These are phyloP conservation scores for Agonopterix subpropinquella DNA, from an alignment of 2,888 invertebrate species.

Conservation along the genomic window DNA sequence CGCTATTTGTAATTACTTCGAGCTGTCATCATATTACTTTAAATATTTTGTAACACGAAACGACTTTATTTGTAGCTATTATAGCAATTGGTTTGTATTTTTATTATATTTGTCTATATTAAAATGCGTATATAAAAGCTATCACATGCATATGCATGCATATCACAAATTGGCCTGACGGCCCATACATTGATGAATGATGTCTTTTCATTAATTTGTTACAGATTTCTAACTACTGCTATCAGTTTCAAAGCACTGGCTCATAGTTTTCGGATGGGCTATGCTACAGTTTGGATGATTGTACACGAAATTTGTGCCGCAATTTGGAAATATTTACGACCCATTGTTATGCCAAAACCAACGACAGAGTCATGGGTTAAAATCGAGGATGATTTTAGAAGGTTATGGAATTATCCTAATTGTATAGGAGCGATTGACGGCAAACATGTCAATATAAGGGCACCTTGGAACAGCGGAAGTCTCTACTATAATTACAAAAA, in stretches of 20 bases:
- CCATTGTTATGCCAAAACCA: conserved; percentile 14
- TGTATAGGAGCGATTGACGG: conserved; percentile 1
- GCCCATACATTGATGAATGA: too few species aligned
- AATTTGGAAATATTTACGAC: conserved; percentile 12
- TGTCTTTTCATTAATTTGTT: conserved; percentile 3
- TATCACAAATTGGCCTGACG: too few species aligned
- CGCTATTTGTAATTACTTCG: too few species aligned
- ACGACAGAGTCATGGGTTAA: conserved; percentile 8
- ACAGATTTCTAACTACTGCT: conserved; percentile 12
- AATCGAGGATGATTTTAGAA: conserved; percentile 11
- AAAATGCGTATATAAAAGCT: too few species aligned
- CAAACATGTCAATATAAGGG: conserved; percentile 7
- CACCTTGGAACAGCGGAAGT: conserved; percentile 11
- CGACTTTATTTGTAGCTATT: too few species aligned
- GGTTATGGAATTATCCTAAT: conserved; percentile 16
- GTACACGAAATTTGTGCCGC: conserved; percentile 12
- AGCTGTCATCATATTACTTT: too few species aligned
- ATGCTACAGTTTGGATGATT: conserved; percentile 10
- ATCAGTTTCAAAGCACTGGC: conserved; percentile 11
- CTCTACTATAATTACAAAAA: conserved; percentile 15
- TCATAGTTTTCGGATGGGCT: conserved; percentile 10
- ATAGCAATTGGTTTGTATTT: too few species aligned
- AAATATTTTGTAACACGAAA: too few species aligned
- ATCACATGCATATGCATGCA: too few species aligned
- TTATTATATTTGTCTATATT: too few species aligned